phyloP scores from a whole-genome alignment of 2,888 invertebrate genomes.

The Drosophila rellima region DNA sequence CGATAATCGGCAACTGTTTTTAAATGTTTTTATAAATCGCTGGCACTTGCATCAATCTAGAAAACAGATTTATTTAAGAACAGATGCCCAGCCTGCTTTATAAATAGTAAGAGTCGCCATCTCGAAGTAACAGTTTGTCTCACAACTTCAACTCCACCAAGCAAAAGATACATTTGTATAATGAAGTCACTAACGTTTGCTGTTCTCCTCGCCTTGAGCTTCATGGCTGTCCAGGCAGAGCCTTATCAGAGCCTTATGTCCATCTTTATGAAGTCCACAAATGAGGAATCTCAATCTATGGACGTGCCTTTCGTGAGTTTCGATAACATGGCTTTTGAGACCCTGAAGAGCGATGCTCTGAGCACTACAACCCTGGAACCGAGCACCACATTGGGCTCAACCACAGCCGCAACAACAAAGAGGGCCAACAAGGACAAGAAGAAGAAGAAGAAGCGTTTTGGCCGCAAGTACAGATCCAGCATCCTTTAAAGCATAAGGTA shows the following conservation, averaged over 20 bases:
- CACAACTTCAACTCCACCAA: background rate
- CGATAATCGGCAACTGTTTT: constrained; percentile 45
- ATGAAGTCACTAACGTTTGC: constrained; percentile 22
- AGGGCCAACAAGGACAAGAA: background rate
- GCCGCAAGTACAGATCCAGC: background rate
- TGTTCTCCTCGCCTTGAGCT: constrained; percentile 12
- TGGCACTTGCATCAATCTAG: background rate
- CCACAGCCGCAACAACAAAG: background rate
- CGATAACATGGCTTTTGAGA: constrained; percentile 34
- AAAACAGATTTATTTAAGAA: background rate
- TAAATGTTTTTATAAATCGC: background rate
- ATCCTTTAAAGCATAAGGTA: background rate
- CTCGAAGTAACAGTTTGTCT: constrained; percentile 27
- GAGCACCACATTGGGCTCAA: background rate
- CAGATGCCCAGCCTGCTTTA: constrained; percentile 18
- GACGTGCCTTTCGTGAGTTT: constrained; percentile 55
- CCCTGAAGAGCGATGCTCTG: constrained; percentile 28
- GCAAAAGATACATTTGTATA: background rate
- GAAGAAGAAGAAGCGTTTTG: constrained; percentile 5
- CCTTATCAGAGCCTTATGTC: background rate
- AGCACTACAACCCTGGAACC: constrained; percentile 20
- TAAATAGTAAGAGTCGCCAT: constrained; percentile 21
- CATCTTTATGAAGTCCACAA: constrained; percentile 3
- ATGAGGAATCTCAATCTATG: constrained; percentile 4
- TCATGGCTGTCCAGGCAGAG: constrained; percentile 2